A percentile compares a stretch with the other conserved stretches of the same genome.
Conservation (phyloP, 2,797 vertebrate species). For the Macropus fuliginosus region DNA sequence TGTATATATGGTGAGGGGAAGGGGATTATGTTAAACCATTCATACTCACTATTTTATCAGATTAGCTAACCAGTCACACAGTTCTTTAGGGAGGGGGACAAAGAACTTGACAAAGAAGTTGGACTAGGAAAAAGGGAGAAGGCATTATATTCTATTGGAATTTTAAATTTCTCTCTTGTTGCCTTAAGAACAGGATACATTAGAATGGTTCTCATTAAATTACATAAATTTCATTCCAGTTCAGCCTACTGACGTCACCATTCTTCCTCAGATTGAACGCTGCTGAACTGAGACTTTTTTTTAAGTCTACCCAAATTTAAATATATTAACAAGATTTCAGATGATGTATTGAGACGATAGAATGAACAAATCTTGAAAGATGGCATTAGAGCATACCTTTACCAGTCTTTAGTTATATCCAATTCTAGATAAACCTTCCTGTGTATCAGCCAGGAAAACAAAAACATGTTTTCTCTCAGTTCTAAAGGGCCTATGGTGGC, state of each 20-base stretch:
- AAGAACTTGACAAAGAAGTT: constrained; percentile 17
- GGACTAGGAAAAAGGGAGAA: background rate
- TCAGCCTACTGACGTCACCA: constrained; percentile 57
- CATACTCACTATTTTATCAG: constrained; percentile 51
- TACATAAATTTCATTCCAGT: constrained; percentile 69
- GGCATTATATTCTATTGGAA: constrained; percentile 49
- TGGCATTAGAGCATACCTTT: background rate
- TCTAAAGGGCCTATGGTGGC: background rate
- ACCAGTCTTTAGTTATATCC: background rate
- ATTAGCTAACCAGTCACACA: constrained; percentile 51
- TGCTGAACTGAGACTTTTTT: constrained; percentile 49
- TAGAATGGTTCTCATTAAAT: constrained; percentile 65
- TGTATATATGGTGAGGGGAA: constrained; percentile 28
- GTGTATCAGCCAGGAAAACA: constrained; percentile 9
- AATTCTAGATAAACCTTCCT: constrained; percentile 2
- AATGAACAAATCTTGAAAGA: constrained; percentile 33
- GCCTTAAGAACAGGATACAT: constrained; percentile 56
- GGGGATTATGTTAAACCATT: constrained; percentile 25
- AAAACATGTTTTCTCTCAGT: background rate
- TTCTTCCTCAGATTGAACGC: constrained; percentile 57
- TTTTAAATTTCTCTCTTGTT: constrained; percentile 59
- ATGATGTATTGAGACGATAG: constrained; percentile 40
- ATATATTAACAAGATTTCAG: constrained; percentile 43
- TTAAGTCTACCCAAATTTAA: constrained; percentile 36
- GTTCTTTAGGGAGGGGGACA: constrained; percentile 16